Evolutionary conservation across 2,888 invertebrate genomes (phyloP).

Genomic region (Spialia ferax): DNA sequence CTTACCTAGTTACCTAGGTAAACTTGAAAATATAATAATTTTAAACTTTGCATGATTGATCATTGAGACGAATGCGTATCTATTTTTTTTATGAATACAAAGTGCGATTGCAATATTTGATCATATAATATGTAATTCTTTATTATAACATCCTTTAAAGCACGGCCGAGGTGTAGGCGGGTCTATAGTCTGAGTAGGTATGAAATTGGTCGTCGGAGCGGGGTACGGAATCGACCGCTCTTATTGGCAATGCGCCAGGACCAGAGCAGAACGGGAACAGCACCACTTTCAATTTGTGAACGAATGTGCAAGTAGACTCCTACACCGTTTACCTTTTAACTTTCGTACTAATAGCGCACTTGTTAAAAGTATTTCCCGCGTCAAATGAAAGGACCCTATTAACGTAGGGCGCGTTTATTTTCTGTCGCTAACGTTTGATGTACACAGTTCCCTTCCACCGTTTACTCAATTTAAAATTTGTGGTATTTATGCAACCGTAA

Average conservation of each 20-base stretch:
- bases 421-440: neutral
- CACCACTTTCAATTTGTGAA: constrained; percentile 64
- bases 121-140: too few relatives aligned
- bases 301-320: constrained; percentile 57
- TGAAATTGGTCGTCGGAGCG: constrained; percentile 45
- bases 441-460: neutral
- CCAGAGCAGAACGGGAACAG: constrained; percentile 53
- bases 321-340: constrained; percentile 33
- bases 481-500: too few relatives aligned
- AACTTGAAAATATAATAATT: too few relatives aligned
- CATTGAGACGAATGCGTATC: too few relatives aligned
- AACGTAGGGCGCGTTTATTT: neutral
- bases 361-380: neutral
- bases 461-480: too few relatives aligned
- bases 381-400: neutral
- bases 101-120: neutral
- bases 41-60: too few relatives aligned
- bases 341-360: constrained; percentile 28
- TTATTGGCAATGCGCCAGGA: constrained; percentile 69
- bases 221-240: constrained; percentile 66
- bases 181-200: constrained; percentile 40
- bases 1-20: too few relatives aligned
- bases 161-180: constrained; percentile 43
- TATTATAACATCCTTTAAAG: constrained; percentile 38
- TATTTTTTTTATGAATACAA: too few relatives aligned